Evolutionary conservation across 2,113 vertebrate species (phyloP), one percentile per base, ranked within the genome.

Genomic region (Chionodraco myersi): DNA sequence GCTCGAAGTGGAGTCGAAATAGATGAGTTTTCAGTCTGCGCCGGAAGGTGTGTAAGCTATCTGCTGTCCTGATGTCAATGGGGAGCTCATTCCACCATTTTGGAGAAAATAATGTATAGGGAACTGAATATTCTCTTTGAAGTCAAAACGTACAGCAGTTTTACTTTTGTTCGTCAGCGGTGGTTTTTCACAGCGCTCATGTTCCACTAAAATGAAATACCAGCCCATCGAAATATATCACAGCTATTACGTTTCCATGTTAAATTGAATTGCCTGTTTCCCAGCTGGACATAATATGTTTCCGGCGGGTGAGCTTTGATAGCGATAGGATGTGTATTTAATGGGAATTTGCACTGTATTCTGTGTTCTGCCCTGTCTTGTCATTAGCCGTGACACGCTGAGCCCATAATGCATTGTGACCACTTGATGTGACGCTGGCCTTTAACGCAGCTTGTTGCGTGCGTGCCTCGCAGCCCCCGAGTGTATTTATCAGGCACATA

Each of bases 401-500:
- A 23, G 85, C 62, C 36, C 59, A 79, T 83, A 72, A 74, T n/a
- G 52, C 72, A 62, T 64, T 77, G 69, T 67, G 72, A 70, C 77
- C 65, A 64, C 79, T 89, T 64, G 57, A 85, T 53, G 73, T 88
- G 65, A 83, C 69, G 51, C 69, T 86, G 80, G 71, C 80, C 83
- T 86, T 44, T 44, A 86, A 72, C 26, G 34, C 47, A 30, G 59
- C 62, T 70, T 51, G 48, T 58, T 83, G 75, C 54, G 45, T 51
- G 41, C 51, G 56, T 60, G 69, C 83, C 74, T 83, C 21, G 18
- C 26, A 65, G 79, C 76, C 77, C 78, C 81, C 1, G 41, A 67
- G 80, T 88, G 54, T 85, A 91, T 91, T 85, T 86, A 83, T 90
- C 87, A 87, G 70, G 74, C 88, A 82, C 84, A 91, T 87, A 90